Conservation (phyloP, 2,797 vertebrate genomes). For the Molossus molossus region DNA sequence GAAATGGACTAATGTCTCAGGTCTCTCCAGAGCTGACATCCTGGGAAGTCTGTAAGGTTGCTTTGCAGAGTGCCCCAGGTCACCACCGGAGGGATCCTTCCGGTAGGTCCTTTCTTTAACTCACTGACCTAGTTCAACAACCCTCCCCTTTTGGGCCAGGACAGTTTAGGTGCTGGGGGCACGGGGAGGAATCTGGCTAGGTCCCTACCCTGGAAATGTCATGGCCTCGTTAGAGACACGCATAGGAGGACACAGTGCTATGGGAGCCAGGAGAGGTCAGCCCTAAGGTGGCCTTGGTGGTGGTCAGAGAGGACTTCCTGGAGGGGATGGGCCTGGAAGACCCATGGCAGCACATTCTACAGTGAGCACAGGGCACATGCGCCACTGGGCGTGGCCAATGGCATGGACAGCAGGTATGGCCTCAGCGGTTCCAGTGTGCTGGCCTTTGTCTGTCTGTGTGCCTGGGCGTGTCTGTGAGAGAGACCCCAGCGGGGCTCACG, state of each 20-base stretch:
- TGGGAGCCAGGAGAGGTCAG: neutral
- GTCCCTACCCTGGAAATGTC: neutral
- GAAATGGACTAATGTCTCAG: neutral
- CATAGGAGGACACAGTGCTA: neutral
- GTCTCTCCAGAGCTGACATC: neutral
- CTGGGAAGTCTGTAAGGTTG: neutral
- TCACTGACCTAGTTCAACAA: neutral
- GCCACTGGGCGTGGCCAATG: neutral
- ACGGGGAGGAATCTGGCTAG: neutral
- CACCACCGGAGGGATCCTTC: neutral
- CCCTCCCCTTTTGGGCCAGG: too few species aligned
- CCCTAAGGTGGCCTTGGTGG: neutral
- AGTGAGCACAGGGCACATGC: neutral
- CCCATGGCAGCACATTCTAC: neutral
- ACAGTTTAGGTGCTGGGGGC: neutral
- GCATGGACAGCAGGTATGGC: neutral
- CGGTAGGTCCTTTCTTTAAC: neutral
- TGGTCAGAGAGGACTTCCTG: constrained; percentile 12
- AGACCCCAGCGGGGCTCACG: neutral
- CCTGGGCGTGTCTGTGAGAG: neutral
- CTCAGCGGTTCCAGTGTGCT: neutral
- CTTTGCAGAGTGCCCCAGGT: neutral
- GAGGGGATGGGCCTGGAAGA: neutral
- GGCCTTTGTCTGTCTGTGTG: neutral
- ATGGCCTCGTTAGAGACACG: neutral